A percentile compares a stretch with the other conserved stretches of the same genome.
Conservation (phyloP, 2,113 vertebrate species). For the Podarcis cretensis region DNA sequence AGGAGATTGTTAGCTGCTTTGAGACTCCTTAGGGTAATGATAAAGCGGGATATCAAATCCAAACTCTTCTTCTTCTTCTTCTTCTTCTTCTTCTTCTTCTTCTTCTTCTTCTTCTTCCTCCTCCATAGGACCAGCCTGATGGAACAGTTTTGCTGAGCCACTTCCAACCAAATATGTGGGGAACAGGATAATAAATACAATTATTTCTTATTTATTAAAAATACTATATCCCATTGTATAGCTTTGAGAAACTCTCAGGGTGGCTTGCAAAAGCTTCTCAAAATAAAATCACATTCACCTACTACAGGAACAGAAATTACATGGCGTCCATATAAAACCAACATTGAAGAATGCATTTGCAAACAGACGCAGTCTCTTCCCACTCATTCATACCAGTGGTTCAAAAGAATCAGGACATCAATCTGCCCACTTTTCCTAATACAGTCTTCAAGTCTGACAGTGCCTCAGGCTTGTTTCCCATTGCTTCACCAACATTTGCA, state of each 20-base stretch:
- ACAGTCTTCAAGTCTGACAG: slow-evolving; percentile 79
- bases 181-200: not conserved
- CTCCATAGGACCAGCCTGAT: not conserved
- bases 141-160: slow-evolving; percentile 42
- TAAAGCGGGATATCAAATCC: too few species aligned
- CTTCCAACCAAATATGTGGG: not conserved
- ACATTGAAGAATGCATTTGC: not conserved
- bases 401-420: slow-evolving; percentile 56
- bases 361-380: not conserved
- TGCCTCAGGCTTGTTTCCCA: slow-evolving; percentile 69
- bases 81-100: too few species aligned
- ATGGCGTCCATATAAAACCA: not conserved
- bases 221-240: too few species aligned
- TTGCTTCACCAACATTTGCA: slow-evolving; percentile 81
- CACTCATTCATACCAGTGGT: not conserved
- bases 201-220: not conserved
- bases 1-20: too few species aligned
- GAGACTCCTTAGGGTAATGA: too few species aligned
- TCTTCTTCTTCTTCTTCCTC: too few species aligned
- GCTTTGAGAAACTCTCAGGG: too few species aligned
- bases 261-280: not conserved
- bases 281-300: not conserved
- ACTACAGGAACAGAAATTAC: not conserved
- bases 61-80: too few species aligned
- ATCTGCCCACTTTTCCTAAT: slow-evolving; percentile 69